These are phyloP conservation scores for Cephus rjabovi DNA, from an alignment of 2,888 invertebrate species.

Conservation along the genomic window DNA sequence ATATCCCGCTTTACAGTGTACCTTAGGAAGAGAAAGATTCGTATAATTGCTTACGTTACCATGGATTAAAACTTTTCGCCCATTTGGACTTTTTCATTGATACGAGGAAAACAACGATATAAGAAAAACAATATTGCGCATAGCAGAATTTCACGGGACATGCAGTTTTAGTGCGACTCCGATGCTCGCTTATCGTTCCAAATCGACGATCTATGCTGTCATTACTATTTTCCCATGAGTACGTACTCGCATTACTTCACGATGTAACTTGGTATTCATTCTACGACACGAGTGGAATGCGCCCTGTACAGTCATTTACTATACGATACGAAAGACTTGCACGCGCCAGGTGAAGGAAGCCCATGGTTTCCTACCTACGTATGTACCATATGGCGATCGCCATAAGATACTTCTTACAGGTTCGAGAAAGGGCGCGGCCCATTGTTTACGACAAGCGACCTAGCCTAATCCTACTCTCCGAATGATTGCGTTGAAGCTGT, in stretches of 20 bases:
- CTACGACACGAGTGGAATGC: not conserved
- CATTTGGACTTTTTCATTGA: not conserved
- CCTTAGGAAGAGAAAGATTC: not conserved
- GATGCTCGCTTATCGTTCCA: not conserved
- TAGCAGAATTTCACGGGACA: not conserved
- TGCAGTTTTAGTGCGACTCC: not conserved
- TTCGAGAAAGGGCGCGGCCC: not conserved
- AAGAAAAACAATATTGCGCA: not conserved
- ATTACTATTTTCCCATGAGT: constrained; percentile 45
- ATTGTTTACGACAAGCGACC: not conserved
- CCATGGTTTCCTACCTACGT: not conserved
- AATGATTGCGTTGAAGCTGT: not conserved
- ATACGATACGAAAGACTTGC: constrained; percentile 12
- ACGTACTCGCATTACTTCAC: constrained; percentile 25
- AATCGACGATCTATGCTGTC: constrained; percentile 26
- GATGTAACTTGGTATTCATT: not conserved
- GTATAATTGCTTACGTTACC: not conserved
- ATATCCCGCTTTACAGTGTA: not conserved
- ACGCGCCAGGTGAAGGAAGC: constrained; percentile 22
- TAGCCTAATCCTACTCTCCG: not conserved
- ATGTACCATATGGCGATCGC: constrained; percentile 17
- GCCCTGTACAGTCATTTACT: constrained; percentile 14
- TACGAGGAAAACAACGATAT: not conserved
- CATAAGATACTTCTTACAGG: not conserved
- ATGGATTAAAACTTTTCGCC: not conserved